phyloP scores from a whole-genome alignment of 1,140 invertebrate genomes.

The Chrysomallon squamiferum region DNA sequence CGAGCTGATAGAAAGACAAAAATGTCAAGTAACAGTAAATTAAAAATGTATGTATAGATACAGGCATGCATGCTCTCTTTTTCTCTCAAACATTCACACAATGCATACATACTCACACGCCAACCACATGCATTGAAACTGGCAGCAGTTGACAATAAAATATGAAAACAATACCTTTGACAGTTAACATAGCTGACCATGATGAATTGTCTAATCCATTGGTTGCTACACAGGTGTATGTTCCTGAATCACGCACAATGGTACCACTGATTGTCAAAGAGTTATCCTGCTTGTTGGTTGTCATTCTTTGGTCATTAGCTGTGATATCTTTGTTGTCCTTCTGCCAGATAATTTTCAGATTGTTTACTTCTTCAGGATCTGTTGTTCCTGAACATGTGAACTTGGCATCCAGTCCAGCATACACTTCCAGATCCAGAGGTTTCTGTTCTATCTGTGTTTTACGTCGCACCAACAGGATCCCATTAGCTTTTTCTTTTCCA shows the following conservation, averaged over 20 bases:
- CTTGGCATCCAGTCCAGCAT: slow-evolving; percentile 47
- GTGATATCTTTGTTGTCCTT: slow-evolving; percentile 70
- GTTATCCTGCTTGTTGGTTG: slow-evolving; percentile 74
- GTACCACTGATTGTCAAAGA: slow-evolving; percentile 94
- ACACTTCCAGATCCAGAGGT: slow-evolving; percentile 54
- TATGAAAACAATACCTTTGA: slow-evolving; percentile 86
- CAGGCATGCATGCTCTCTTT: no score
- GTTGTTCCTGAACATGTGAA: slow-evolving; percentile 57
- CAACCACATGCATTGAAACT: no score
- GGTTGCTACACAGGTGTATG: slow-evolving; percentile 93
- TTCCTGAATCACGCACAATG: slow-evolving; percentile 90
- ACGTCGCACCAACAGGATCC: slow-evolving; percentile 34
- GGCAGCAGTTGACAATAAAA: no score
- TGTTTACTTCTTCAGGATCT: slow-evolving; percentile 46
- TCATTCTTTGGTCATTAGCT: slow-evolving; percentile 74
- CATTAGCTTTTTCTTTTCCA: slow-evolving; percentile 65
- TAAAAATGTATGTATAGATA: neutral
- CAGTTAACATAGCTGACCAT: slow-evolving; percentile 86
- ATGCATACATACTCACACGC: no score
- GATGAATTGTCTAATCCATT: slow-evolving; percentile 86
- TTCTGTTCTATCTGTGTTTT: slow-evolving; percentile 49
- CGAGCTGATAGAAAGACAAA: slow-evolving; percentile 75
- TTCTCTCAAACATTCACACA: no score
- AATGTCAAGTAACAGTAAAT: slow-evolving; percentile 67
- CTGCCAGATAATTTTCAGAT: slow-evolving; percentile 47